These are phyloP conservation scores for Scaptomyza flava DNA, from an alignment of 2,888 invertebrate genomes.

Conservation along the genomic window DNA sequence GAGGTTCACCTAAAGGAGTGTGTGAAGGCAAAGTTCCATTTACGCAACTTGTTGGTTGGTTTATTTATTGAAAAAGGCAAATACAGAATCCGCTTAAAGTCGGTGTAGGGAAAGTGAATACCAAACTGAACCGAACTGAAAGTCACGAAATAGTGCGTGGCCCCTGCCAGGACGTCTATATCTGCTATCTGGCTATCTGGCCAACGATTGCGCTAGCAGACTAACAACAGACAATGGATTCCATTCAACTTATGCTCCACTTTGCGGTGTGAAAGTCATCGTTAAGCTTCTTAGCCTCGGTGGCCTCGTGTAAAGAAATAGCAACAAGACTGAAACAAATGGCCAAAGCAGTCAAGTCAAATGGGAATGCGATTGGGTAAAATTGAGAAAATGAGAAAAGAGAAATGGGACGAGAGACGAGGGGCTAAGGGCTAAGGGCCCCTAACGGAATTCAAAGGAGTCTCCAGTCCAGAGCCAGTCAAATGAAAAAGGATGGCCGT, in stretches of 20 bases:
- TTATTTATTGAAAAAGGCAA: conserved; percentile 32
- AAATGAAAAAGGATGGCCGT: conserved; percentile 52
- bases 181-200: not conserved
- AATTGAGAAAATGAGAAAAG: not conserved
- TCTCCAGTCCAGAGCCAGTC: conserved; percentile 18
- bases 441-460: conserved; percentile 6
- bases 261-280: conserved; percentile 31
- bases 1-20: not conserved
- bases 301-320: conserved; percentile 27
- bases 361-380: not conserved
- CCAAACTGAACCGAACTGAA: conserved; percentile 20
- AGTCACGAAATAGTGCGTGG: conserved; percentile 30
- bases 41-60: conserved; percentile 25
- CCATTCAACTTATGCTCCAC: conserved; percentile 39
- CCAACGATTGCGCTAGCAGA: conserved; percentile 38
- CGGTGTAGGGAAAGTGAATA: conserved; percentile 35
- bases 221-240: conserved; percentile 48
- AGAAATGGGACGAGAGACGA: not conserved
- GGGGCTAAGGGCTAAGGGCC: not conserved
- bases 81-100: conserved; percentile 28
- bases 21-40: conserved; percentile 12
- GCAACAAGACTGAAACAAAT: conserved; percentile 52
- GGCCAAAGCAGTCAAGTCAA: conserved; percentile 11
- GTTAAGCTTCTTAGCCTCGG: conserved; percentile 13
- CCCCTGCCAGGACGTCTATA: not conserved